Percentiles rank a stretch among this genome's conserved stretches.
Conservation (phyloP, 2,113 vertebrate genomes). For the Lagopus muta region DNA sequence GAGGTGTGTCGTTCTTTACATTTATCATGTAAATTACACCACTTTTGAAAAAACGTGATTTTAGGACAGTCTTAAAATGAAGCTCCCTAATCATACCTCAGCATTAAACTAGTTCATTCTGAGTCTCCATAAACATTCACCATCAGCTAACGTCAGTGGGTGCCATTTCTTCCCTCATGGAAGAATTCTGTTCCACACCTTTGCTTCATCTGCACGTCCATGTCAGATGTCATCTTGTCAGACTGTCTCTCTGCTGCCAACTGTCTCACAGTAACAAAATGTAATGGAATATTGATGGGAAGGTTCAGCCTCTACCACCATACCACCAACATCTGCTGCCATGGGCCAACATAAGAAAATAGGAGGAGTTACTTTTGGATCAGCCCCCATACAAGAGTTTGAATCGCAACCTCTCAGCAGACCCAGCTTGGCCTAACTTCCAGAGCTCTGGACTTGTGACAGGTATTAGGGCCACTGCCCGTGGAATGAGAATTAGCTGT, state of each 20-base stretch:
- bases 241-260: too few species aligned
- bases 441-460: rapidly evolving
- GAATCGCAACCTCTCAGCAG: neutral
- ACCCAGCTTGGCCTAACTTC: neutral
- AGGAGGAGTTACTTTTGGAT: too few species aligned
- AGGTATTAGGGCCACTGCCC: neutral
- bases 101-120: neutral
- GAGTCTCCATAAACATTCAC: neutral
- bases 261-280: too few species aligned
- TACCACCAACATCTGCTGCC: too few species aligned
- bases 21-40: neutral
- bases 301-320: too few species aligned
- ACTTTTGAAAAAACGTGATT: neutral
- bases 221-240: too few species aligned
- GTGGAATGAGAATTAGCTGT: neutral
- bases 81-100: neutral
- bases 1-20: neutral
- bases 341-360: too few species aligned
- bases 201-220: too few species aligned
- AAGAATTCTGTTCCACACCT: too few species aligned
- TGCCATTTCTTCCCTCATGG: too few species aligned
- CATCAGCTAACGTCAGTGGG: neutral
- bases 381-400: neutral
- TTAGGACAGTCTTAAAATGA: neutral
- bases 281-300: too few species aligned